A percentile compares a stretch with the other conserved stretches of the same genome.
Conservation (phyloP, 2,797 vertebrate genomes). For the Simalia tracyae region DNA sequence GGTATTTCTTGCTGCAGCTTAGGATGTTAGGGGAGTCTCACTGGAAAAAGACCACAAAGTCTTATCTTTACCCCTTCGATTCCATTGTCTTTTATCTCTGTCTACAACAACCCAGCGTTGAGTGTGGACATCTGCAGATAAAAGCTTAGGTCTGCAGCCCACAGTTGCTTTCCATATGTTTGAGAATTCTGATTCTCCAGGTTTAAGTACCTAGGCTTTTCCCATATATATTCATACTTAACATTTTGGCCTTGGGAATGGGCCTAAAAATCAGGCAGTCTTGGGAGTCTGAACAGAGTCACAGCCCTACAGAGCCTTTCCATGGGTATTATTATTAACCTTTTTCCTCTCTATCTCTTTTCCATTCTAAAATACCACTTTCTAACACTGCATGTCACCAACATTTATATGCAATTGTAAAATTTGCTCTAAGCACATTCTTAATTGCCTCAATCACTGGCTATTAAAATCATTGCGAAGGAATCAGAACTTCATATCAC, state of each 20-base stretch:
- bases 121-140: not conserved
- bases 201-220: not conserved
- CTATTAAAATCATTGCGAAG: not conserved
- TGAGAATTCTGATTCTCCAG: not conserved
- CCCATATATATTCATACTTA: not conserved
- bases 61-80: not conserved
- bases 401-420: not conserved
- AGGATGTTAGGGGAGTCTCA: not conserved
- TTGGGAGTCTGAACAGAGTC: not conserved
- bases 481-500: constrained; percentile 36
- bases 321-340: not conserved
- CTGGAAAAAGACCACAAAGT: not conserved
- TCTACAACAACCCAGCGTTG: not conserved
- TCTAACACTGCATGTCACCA: not conserved
- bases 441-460: not conserved
- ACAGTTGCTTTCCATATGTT: not conserved
- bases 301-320: too few relatives aligned
- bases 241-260: not conserved
- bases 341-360: not conserved
- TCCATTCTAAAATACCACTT: not conserved
- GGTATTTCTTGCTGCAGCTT: not conserved
- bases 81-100: not conserved
- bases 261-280: not conserved
- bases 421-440: not conserved
- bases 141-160: not conserved